These are phyloP conservation scores for Ceyx erithaca DNA, from an alignment of 2,797 vertebrate genomes.

Conservation along the genomic window DNA sequence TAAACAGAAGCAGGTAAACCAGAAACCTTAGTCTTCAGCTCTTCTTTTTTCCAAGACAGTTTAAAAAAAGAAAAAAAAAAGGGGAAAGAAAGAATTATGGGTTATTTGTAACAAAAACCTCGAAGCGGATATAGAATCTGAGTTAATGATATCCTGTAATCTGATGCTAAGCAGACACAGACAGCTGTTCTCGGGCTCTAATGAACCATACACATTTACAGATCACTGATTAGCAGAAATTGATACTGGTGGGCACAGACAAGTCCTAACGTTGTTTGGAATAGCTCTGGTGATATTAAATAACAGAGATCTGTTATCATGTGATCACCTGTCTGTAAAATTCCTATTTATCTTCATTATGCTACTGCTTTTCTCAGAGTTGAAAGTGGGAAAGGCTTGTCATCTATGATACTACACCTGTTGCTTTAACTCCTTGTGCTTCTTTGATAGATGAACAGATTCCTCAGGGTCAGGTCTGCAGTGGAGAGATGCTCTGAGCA, in stretches of 20 bases:
- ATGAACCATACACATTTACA: constrained; percentile 64
- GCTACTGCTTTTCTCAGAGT: constrained; percentile 43
- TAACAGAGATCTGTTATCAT: constrained; percentile 77
- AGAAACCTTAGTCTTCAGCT: constrained; percentile 31
- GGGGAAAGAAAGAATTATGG: constrained; percentile 1
- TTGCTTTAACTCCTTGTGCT: constrained; percentile 8
- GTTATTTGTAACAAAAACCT: constrained; percentile 63
- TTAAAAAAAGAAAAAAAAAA: background rate
- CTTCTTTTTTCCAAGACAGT: constrained; percentile 24
- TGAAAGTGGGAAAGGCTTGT: constrained; percentile 49
- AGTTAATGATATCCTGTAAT: constrained; percentile 79
- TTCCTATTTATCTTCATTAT: constrained; percentile 80
- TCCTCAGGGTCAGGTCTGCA: background rate
- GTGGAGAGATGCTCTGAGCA: background rate
- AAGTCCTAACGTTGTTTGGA: constrained; percentile 71
- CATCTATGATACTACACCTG: constrained; percentile 45
- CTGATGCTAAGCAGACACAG: constrained; percentile 16
- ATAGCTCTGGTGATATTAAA: constrained; percentile 69
- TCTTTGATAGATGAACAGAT: background rate
- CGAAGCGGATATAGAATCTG: constrained; percentile 37
- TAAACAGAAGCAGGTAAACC: constrained; percentile 65
- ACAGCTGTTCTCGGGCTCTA: constrained; percentile 73
- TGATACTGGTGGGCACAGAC: constrained; percentile 47
- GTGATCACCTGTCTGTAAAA: constrained; percentile 82
- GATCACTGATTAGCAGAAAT: constrained; percentile 66